phyloP scores from a whole-genome alignment of 2,113 vertebrate species.

The Hypomesus transpacificus region DNA sequence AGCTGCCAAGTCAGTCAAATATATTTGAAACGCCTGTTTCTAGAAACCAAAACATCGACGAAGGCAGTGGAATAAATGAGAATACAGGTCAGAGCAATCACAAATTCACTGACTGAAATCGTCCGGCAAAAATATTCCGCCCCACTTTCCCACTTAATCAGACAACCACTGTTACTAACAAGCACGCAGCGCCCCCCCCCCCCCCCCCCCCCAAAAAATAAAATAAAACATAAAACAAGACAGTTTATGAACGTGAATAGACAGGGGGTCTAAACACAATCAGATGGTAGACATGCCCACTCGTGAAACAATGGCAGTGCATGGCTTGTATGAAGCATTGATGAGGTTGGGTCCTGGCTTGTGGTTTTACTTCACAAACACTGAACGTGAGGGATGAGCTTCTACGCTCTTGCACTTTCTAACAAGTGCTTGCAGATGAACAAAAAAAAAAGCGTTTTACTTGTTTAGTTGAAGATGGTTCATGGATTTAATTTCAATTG shows the following conservation, averaged over 20 bases:
- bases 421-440: constrained; percentile 45
- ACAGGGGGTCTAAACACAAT: constrained; percentile 34
- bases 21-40: not conserved
- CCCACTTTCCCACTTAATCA: too few relatives aligned
- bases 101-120: constrained; percentile 10
- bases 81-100: constrained; percentile 11
- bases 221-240: not conserved
- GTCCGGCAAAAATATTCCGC: constrained; percentile 1
- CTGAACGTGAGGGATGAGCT: constrained; percentile 54
- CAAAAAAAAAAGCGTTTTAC: constrained; percentile 24
- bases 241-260: constrained; percentile 26
- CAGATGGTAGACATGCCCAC: constrained; percentile 57
- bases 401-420: constrained; percentile 50
- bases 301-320: constrained; percentile 52
- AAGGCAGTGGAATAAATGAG: not conserved
- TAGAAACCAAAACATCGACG: not conserved
- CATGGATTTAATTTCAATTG: not conserved
- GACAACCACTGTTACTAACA: too few relatives aligned
- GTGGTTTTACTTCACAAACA: constrained; percentile 39
- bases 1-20: not conserved
- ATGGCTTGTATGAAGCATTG: constrained; percentile 53
- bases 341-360: constrained; percentile 47
- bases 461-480: too few relatives aligned
- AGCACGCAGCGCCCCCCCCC: not conserved
- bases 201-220: not conserved